Base-by-base conservation (phyloP, 2,888 invertebrate genomes). In the Apotomis capreana region DNA sequence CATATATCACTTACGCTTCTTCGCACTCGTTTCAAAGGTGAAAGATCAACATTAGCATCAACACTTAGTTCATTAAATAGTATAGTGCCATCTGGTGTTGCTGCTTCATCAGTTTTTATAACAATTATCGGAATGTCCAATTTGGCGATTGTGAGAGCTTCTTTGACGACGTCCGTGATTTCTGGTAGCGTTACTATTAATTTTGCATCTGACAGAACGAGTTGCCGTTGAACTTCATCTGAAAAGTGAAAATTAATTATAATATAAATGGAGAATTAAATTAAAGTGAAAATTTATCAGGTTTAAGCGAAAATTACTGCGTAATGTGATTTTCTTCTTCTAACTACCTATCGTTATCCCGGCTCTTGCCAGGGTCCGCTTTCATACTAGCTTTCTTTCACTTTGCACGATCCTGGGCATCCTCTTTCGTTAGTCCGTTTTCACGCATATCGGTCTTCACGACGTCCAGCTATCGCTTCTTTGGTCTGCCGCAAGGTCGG, bases 221-320 rank as follows among this genome's bases (percentile, higher is more conserved):
- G 78, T 82, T 97, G 97, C 5, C 95, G 94, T 37, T 94, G 90
- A 12, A 97, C 94, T 94, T 97, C 97, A 80, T 96, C 97, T 97
- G 89, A 62, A 94, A 86, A 8, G 6, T 40, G 6, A 40, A 26
- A 26, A 26, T 26, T 2, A 26, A 26, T 26, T 26, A 26, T 26
- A 26, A 26, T 26, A 26, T 26, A 26, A 26, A 26, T 26, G 26
- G 26, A 26, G 0, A 26, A 26, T 26, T 26, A 0, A 26, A 26
- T 26, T 26, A 26, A 26, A 26, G 26, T 26, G 26, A 26, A 26
- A 26, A 26, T 26, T 1, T 26, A 26, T 26, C 2, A 26, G 26
- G 26, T 2, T 26, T 1, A 26, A 26, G 26, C 26, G 26, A 26
- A 26, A 26, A 26, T 26, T 26, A 26, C 2, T 26, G 26, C 2